Conservation (phyloP, 2,797 vertebrate genomes). For the Micrastur ruficollis region DNA sequence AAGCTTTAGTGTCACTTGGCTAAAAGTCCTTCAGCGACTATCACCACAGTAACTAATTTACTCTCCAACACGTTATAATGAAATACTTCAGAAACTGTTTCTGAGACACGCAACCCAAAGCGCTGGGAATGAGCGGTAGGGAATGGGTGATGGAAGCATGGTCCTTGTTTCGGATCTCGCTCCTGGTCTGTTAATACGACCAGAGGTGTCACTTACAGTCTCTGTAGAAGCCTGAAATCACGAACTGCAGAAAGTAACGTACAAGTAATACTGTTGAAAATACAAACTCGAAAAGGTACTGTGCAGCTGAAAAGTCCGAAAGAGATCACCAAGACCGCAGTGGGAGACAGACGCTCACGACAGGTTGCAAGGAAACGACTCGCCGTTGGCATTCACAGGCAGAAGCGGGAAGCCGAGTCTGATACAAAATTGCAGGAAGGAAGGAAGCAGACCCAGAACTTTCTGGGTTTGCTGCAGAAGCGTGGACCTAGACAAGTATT, state of each 20-base stretch:
- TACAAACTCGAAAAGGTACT: neutral
- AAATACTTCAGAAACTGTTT: neutral
- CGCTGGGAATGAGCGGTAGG: neutral
- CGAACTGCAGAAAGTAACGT: neutral
- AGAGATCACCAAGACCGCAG: fast-evolving
- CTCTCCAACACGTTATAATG: neutral
- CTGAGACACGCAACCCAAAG: neutral
- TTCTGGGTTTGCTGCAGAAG: neutral
- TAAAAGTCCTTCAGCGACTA: neutral
- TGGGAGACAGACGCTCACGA: fast-evolving
- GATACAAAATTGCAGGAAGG: neutral
- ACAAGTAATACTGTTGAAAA: neutral
- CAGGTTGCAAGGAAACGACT: fast-evolving
- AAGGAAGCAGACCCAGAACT: neutral
- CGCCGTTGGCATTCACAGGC: neutral
- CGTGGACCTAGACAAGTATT: neutral
- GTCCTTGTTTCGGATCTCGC: neutral
- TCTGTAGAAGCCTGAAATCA: neutral
- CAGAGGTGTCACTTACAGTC: neutral
- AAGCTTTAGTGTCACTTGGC: neutral
- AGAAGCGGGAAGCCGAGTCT: neutral
- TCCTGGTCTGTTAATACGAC: neutral
- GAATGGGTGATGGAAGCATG: fast-evolving
- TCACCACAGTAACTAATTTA: neutral
- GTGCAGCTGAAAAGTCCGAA: neutral